phyloP scores from a whole-genome alignment of 2,113 vertebrate species.

The Mirounga angustirostris region DNA sequence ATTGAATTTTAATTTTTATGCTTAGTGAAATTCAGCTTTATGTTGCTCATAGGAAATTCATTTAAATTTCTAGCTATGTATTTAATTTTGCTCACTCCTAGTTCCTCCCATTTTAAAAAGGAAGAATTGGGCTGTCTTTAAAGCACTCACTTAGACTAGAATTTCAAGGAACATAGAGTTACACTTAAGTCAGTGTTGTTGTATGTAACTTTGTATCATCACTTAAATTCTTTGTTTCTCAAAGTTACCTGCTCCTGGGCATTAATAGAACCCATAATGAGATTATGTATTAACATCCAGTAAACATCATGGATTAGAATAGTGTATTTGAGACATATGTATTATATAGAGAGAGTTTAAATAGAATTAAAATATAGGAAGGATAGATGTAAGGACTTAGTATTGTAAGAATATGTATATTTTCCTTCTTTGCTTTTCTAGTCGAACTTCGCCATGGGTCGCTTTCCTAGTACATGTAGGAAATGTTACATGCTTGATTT shows the following conservation, averaged over 20 bases:
- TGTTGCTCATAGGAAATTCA: slow-evolving; percentile 43
- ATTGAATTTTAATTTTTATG: slow-evolving; percentile 54
- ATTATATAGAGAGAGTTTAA: slow-evolving; percentile 27
- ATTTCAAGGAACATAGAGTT: slow-evolving; percentile 43
- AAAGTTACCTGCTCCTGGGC: neutral
- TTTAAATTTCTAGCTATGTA: slow-evolving; percentile 21
- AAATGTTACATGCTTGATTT: slow-evolving; percentile 99
- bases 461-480: slow-evolving; percentile 97
- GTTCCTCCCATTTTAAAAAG: neutral
- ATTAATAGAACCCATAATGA: slow-evolving; percentile 8
- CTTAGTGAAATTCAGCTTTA: slow-evolving; percentile 48
- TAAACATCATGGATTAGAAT: slow-evolving; percentile 38
- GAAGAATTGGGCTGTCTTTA: neutral
- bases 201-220: neutral
- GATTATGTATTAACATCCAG: slow-evolving; percentile 26
- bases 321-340: neutral
- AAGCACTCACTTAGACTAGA: slow-evolving; percentile 30
- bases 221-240: slow-evolving; percentile 46
- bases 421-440: slow-evolving; percentile 85
- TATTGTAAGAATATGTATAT: slow-evolving; percentile 14
- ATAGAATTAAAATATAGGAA: slow-evolving; percentile 27
- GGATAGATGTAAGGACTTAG: neutral
- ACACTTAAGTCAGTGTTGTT: slow-evolving; percentile 30
- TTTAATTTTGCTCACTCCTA: neutral
- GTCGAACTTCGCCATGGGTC: slow-evolving; percentile 99